Evolutionary conservation across 2,113 vertebrate species (phyloP).

Genomic region (Eublepharis macularius): DNA sequence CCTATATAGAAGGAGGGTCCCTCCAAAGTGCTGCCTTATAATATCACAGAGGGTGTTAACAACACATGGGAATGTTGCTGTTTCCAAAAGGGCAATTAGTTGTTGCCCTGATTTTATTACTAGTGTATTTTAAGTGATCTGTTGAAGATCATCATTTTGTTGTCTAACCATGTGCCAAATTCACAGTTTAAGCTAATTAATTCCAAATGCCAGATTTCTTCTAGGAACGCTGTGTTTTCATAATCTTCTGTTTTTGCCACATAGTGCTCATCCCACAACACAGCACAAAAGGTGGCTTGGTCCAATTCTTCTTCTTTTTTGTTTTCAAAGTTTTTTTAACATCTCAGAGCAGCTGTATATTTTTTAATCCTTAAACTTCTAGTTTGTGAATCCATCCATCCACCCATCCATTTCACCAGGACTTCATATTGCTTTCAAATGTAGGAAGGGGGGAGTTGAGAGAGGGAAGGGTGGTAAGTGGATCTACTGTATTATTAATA

Average conservation of each 20-base stretch:
- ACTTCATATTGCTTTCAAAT: too few species aligned
- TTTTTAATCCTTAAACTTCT: conserved; percentile 55
- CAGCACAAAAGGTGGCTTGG: conserved; percentile 48
- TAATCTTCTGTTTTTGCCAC: conserved; percentile 39
- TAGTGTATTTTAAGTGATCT: conserved; percentile 8
- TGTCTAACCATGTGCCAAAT: conserved; percentile 53
- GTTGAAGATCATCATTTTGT: conserved; percentile 20
- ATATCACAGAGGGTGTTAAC: not conserved
- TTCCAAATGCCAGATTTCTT: conserved; percentile 61
- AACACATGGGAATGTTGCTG: conserved; percentile 31
- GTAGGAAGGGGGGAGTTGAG: not conserved
- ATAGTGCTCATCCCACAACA: conserved; percentile 59
- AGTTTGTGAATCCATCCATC: too few species aligned
- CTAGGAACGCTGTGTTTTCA: conserved; percentile 52
- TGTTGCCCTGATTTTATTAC: conserved; percentile 22
- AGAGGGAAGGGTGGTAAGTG: not conserved
- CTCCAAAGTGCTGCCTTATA: not conserved
- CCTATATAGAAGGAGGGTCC: not conserved
- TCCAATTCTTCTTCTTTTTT: conserved; percentile 56
- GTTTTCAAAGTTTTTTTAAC: conserved; percentile 61
- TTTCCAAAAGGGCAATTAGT: conserved; percentile 33
- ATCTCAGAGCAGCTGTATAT: conserved; percentile 36
- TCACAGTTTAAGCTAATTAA: conserved; percentile 49
- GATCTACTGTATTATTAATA: conserved; percentile 20
- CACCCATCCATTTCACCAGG: too few species aligned